A percentile compares a stretch with the other conserved stretches of the same genome.
Conservation (phyloP, 2,797 vertebrate species). For the Schizopygopsis malacanthus region DNA sequence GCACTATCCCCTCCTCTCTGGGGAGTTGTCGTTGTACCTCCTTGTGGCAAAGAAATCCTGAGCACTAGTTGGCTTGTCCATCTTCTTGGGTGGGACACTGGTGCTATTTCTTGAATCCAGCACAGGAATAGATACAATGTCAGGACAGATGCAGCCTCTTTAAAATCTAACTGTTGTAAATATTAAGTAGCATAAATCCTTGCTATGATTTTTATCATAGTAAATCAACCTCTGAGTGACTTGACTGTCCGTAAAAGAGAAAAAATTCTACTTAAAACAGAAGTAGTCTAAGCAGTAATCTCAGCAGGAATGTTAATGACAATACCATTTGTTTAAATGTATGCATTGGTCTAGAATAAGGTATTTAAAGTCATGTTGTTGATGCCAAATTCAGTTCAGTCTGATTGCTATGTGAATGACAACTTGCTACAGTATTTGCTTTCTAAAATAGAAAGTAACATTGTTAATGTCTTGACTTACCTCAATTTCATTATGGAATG, state of each 20-base stretch:
- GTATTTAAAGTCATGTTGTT: no score
- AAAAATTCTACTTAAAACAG: background rate
- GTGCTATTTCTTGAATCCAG: conserved; percentile 33
- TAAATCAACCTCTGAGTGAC: no score
- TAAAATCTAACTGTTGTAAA: conserved; percentile 2
- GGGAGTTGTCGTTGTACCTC: no score
- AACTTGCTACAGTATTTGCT: background rate
- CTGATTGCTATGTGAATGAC: background rate
- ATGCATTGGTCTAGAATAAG: conserved; percentile 2
- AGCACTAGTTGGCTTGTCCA: conserved; percentile 9
- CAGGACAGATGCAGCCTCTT: conserved; percentile 43
- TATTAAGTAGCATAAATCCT: no score
- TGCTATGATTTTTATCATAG: no score
- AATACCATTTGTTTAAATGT: background rate
- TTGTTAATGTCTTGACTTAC: background rate
- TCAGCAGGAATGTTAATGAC: background rate
- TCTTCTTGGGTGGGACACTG: conserved; percentile 18
- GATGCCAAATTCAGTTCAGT: no score
- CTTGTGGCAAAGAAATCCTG: no score
- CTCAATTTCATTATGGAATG: conserved; percentile 1
- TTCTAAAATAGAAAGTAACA: background rate
- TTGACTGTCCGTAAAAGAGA: no score
- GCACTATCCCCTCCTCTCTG: no score
- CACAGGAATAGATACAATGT: conserved; percentile 48
- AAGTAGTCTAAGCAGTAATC: conserved; percentile 5